Evolutionary conservation across 2,888 invertebrate species (phyloP).

Genomic region (Scrobipalpa costella): DNA sequence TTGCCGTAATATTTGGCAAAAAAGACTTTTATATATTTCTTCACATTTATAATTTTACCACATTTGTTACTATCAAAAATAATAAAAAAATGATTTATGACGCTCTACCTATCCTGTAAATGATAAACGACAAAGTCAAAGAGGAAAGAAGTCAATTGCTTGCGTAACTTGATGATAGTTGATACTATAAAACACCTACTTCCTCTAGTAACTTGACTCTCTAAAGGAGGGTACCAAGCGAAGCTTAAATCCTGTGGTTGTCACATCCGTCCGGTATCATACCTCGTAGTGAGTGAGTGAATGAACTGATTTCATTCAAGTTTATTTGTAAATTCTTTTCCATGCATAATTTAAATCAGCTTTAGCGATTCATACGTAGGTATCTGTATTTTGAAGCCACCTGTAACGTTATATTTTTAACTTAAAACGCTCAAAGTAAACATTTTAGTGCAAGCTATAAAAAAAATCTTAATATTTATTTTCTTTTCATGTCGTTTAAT

Average conservation of each 20-base stretch:
- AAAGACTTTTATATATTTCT: too few relatives aligned
- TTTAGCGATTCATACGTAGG: too few relatives aligned
- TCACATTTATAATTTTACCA: too few relatives aligned
- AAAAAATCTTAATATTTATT: too few relatives aligned
- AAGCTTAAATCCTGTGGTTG: conserved; percentile 34
- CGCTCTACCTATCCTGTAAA: neutral
- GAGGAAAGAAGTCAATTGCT: neutral
- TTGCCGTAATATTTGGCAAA: too few relatives aligned
- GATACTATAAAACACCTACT: neutral
- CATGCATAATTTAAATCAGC: neutral
- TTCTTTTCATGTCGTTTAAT: too few relatives aligned
- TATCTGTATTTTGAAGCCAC: too few relatives aligned
- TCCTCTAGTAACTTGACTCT: conserved; percentile 10
- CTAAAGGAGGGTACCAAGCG: conserved; percentile 22
- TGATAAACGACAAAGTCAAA: neutral
- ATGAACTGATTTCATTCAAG: conserved; percentile 14
- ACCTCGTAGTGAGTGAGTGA: conserved; percentile 1
- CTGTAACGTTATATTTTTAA: too few relatives aligned
- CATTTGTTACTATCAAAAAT: too few relatives aligned
- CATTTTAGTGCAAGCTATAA: too few relatives aligned
- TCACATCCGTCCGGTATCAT: conserved; percentile 28
- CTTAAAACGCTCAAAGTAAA: too few relatives aligned
- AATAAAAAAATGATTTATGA: too few relatives aligned
- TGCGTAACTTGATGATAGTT: neutral
- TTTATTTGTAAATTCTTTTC: neutral